phyloP scores from a whole-genome alignment of 1,140 invertebrate species.

The Brachionus rubens region DNA sequence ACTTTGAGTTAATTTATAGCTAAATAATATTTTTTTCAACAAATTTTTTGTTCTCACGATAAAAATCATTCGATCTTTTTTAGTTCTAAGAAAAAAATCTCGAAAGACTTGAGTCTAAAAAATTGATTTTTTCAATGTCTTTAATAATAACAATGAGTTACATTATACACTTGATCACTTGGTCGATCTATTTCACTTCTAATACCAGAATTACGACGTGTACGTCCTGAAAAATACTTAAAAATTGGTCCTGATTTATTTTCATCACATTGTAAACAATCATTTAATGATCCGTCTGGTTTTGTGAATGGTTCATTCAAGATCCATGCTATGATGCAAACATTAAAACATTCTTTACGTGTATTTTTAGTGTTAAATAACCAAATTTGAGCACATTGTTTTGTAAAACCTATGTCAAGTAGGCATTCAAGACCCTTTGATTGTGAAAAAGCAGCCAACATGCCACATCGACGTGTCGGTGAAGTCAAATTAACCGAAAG shows the following conservation, averaged over 20 bases:
- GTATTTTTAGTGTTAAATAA: constrained; percentile 37
- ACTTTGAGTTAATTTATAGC: too few relatives aligned
- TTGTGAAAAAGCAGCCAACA: background rate
- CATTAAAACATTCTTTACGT: background rate
- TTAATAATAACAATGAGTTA: constrained; percentile 27
- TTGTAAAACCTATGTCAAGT: background rate
- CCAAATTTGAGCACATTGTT: constrained; percentile 38
- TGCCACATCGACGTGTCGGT: constrained; percentile 1
- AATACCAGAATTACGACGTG: constrained; percentile 31
- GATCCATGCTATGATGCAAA: background rate
- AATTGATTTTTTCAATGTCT: too few relatives aligned
- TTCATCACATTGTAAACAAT: constrained; percentile 30
- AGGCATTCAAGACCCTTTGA: background rate
- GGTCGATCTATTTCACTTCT: constrained; percentile 36
- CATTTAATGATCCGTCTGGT: constrained; percentile 4
- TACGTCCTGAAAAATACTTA: constrained; percentile 21
- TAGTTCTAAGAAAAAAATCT: too few relatives aligned
- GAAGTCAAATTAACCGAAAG: background rate
- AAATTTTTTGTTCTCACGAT: too few relatives aligned
- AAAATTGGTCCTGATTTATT: constrained; percentile 9
- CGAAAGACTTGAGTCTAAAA: too few relatives aligned
- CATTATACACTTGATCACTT: constrained; percentile 8
- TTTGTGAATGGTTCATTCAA: constrained; percentile 23
- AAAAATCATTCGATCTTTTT: too few relatives aligned
- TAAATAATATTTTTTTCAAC: too few relatives aligned